Evolutionary conservation across 2,113 vertebrate species (phyloP).

Genomic region (Siniperca chuatsi): DNA sequence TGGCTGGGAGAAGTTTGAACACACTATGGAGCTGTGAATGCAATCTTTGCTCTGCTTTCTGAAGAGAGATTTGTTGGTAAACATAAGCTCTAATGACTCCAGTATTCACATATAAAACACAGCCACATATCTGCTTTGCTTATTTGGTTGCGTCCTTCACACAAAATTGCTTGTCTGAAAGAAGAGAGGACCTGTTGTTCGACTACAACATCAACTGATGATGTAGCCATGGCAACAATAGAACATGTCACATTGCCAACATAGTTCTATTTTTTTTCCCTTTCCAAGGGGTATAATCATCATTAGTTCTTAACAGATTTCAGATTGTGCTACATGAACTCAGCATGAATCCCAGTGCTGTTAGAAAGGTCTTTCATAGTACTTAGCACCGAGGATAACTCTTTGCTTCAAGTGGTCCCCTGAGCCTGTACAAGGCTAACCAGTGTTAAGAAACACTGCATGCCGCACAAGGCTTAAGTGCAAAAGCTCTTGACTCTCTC

Average conservation of each 20-base stretch:
- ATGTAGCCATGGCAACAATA: constrained; percentile 36
- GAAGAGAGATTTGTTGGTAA: constrained; percentile 2
- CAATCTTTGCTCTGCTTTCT: background rate
- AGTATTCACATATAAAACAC: background rate
- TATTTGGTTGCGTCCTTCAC: background rate
- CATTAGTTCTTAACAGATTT: constrained; percentile 19
- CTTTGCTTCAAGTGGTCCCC: constrained; percentile 44
- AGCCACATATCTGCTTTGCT: background rate
- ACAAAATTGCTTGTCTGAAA: background rate
- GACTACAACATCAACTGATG: background rate
- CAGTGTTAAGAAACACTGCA: constrained; percentile 52
- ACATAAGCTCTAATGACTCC: constrained; percentile 20
- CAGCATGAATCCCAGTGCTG: constrained; percentile 25
- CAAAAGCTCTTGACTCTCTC: constrained; percentile 36
- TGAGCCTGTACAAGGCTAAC: constrained; percentile 42
- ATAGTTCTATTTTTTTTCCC: background rate
- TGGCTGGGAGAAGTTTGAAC: too few species aligned
- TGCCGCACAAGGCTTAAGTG: background rate
- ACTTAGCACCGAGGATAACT: constrained; percentile 44
- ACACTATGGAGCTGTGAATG: background rate
- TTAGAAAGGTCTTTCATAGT: constrained; percentile 30
- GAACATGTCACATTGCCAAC: background rate
- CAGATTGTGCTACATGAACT: background rate
- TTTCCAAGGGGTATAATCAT: constrained; percentile 21
- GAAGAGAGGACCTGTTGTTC: background rate